Evolutionary conservation across 30 jellyfish, hydroid and myxozoan genomes (phyloP), one percentile per base, ranked within the genome.

Genomic region (Phacellophora camtschatica): DNA sequence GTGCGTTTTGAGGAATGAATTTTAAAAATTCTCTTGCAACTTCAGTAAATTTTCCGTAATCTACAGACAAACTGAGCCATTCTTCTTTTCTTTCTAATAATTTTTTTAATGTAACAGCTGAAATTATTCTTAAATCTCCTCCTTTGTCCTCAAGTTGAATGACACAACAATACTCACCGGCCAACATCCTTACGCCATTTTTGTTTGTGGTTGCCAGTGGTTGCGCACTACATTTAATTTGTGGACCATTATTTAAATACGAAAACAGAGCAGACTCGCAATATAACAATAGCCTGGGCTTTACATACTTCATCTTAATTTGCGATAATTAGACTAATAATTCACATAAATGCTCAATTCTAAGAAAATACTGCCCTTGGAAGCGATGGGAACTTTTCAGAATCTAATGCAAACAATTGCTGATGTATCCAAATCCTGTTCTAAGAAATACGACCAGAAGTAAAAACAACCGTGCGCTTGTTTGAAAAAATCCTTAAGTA

Each of bases 51-150:
- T 64, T 36, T 15, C 58, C 58, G 24, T 64, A 64, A 64, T 18
- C 66, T 64, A 6, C 19, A 2, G 54, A 11, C 54, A 64, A 36
- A n/a, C 33, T 30, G 58, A 64, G 78, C 78, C 78, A 64, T 64
- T 64, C 78, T n/a, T 64, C 78, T 31, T 25, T 64, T 64, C 37
- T 6, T 64, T 32, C 54, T 64, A 64, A 64, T 9, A 64, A 64
- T 1, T 11, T 56, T 16, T 20, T 56, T 0, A 56, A 36, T 19
- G 71, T 56, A 9, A 55, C 69, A 20, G 69, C 69, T 9, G 57
- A 55, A 55, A 55, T 20, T 55, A 2, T 55, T 55, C 69, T 55
- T 1, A 5, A 10, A 13, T 55, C 69, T 55, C 69, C 69, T 55
- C 36, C 69, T 55, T 55, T 55, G 25, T 55, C 69, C 3, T 55